A percentile compares a stretch with the other conserved stretches of the same genome.
Evolutionary conservation across 2,888 invertebrate genomes (phyloP).

Genomic region (Pollenia angustigena): DNA sequence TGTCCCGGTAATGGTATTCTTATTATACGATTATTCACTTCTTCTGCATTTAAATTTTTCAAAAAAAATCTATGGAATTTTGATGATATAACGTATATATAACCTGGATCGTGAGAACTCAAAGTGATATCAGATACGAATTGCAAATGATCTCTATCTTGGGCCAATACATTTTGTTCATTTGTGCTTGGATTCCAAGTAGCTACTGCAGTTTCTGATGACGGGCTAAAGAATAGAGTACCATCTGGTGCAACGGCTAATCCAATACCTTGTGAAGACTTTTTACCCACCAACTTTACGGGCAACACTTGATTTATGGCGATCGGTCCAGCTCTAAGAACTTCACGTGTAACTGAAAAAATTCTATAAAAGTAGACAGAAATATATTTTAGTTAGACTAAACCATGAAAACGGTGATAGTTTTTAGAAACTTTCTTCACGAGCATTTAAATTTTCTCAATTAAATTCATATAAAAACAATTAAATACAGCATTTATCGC

Average conservation of each 20-base stretch:
- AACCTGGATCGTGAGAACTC: constrained; percentile 88
- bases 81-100: constrained; percentile 90
- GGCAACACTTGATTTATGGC: constrained; percentile 89
- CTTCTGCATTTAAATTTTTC: constrained; percentile 87
- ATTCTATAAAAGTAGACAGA: constrained; percentile 84
- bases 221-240: constrained; percentile 90
- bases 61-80: constrained; percentile 93
- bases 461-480: too few species aligned
- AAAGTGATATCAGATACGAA: constrained; percentile 91
- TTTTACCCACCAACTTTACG: constrained; percentile 91
- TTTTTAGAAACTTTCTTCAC: too few species aligned
- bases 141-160: constrained; percentile 89
- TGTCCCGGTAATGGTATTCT: constrained; percentile 84
- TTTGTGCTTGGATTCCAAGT: constrained; percentile 91
- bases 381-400: background rate
- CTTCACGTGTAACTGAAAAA: constrained; percentile 91
- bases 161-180: constrained; percentile 89
- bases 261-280: constrained; percentile 93
- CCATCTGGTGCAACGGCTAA: constrained; percentile 90
- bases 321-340: constrained; percentile 89
- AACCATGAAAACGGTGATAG: too few species aligned
- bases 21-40: constrained; percentile 90
- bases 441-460: too few species aligned
- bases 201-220: constrained; percentile 92
- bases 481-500: too few species aligned